phyloP scores from a whole-genome alignment of 2,113 vertebrate genomes.

The Isichthys henryi region DNA sequence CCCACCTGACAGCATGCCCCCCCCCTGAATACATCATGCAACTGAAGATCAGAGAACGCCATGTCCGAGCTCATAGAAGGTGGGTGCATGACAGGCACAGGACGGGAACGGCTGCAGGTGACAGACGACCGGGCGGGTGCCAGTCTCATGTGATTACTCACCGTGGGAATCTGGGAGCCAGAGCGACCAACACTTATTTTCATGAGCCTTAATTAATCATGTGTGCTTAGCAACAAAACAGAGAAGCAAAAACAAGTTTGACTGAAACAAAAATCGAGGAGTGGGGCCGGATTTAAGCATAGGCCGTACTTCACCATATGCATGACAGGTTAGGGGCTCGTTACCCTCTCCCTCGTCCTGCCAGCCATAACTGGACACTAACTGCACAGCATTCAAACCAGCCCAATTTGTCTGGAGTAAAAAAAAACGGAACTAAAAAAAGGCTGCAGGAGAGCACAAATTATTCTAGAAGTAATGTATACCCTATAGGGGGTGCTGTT shows the following conservation, averaged over 20 bases:
- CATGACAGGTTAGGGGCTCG: not conserved
- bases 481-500: not conserved
- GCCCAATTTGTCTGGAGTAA: not conserved
- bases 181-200: not conserved
- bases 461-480: not conserved
- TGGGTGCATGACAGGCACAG: not conserved
- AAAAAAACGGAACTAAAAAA: not conserved
- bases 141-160: not conserved
- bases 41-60: not conserved
- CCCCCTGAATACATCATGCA: not conserved
- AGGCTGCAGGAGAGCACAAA: not conserved
- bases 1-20: not conserved
- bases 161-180: not conserved
- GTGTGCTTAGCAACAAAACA: not conserved
- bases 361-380: not conserved
- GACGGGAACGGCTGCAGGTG: slow-evolving; percentile 3
- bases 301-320: not conserved
- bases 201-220: not conserved
- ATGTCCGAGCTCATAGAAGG: not conserved
- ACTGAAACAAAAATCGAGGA: not conserved
- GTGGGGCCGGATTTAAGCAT: not conserved
- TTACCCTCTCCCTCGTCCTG: not conserved
- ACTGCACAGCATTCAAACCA: not conserved
- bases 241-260: not conserved
- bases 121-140: not conserved